Evolutionary conservation across 2,113 vertebrate genomes (phyloP).

Genomic region (Gallinago paraguaiae): DNA sequence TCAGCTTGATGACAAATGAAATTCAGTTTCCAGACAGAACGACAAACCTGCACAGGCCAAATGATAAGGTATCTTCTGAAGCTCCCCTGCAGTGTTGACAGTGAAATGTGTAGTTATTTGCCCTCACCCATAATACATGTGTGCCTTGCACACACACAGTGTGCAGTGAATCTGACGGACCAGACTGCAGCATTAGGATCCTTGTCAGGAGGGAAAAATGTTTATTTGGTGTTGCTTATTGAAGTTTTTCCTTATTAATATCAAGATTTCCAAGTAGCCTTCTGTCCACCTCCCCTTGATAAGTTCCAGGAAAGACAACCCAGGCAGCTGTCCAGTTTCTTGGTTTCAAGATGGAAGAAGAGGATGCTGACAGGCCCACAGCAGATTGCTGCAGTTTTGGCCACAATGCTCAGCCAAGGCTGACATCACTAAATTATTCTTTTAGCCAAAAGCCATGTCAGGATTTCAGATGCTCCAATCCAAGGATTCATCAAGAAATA

Average conservation of each 20-base stretch:
- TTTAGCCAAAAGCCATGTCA: not conserved
- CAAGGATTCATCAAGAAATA: not conserved
- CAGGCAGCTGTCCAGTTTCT: not conserved
- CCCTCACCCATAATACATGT: not conserved
- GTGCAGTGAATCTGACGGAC: not conserved
- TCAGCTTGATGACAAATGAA: not conserved
- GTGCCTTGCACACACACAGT: not conserved
- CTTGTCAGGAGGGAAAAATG: not conserved
- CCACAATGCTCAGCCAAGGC: not conserved
- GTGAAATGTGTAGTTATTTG: not conserved
- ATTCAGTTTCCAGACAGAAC: not conserved
- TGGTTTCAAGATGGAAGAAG: not conserved
- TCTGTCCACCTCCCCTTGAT: rapidly evolving
- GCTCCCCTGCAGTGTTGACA: not conserved
- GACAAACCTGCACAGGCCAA: not conserved
- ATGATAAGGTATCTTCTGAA: not conserved
- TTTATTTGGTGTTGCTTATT: not conserved
- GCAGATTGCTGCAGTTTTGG: not conserved
- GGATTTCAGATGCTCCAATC: not conserved
- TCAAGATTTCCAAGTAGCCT: not conserved
- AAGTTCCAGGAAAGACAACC: not conserved
- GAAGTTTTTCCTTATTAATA: not conserved
- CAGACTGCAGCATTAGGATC: not conserved
- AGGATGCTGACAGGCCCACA: not conserved
- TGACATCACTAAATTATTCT: not conserved